A percentile compares a stretch with the other conserved stretches of the same genome.
These are phyloP conservation scores for Formica selysi DNA, from an alignment of 1,140 invertebrate species.

Conservation along the genomic window DNA sequence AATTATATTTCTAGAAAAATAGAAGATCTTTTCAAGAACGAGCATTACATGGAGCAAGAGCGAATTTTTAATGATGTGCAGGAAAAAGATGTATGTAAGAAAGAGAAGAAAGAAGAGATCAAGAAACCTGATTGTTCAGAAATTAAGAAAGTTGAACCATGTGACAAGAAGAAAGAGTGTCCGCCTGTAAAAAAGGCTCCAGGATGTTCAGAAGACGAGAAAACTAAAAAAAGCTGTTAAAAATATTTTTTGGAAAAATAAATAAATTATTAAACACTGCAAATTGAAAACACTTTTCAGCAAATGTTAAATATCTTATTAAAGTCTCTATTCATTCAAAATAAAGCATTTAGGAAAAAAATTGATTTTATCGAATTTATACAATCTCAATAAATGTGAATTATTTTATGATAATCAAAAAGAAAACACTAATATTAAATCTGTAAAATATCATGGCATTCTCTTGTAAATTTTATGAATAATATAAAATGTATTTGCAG, in stretches of 20 bases:
- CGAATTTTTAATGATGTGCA: background rate
- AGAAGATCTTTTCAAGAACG: too few species aligned
- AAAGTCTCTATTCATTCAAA: background rate
- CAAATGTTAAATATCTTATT: background rate
- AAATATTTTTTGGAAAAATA: background rate
- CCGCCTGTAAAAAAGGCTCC: constrained; percentile 61
- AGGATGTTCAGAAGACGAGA: constrained; percentile 33
- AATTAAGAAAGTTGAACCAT: constrained; percentile 35
- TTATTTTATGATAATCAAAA: background rate
- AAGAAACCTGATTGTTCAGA: background rate
- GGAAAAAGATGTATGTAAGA: constrained; percentile 27
- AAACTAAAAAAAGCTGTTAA: background rate
- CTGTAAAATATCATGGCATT: constrained; percentile 1
- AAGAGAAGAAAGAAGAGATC: background rate
- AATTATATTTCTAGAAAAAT: too few species aligned
- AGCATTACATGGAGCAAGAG: background rate
- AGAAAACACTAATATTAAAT: constrained; percentile 11
- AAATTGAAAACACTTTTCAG: background rate
- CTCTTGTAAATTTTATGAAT: background rate
- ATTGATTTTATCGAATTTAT: background rate
- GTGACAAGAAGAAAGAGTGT: constrained; percentile 52
- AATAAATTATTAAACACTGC: background rate
- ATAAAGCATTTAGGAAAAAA: background rate
- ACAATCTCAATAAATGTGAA: background rate
- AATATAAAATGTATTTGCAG: constrained; percentile 11